These are phyloP conservation scores for Eupithecia dodoneata DNA, from an alignment of 2,888 invertebrate genomes.

Conservation along the genomic window DNA sequence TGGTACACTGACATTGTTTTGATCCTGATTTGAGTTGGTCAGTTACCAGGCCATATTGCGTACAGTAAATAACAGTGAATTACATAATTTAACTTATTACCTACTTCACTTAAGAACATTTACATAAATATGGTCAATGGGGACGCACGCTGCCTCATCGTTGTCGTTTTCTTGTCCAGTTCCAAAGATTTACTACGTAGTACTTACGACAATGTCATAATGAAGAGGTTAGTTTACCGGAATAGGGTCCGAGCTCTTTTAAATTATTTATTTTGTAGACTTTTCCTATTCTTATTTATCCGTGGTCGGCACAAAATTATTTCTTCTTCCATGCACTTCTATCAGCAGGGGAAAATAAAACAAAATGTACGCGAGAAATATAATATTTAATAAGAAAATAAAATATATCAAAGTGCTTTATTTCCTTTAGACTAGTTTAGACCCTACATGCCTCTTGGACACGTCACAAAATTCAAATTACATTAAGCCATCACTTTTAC, in stretches of 20 bases:
- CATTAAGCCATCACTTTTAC: too few species aligned
- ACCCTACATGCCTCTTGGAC: too few species aligned
- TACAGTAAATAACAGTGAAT: neutral
- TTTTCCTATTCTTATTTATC: neutral
- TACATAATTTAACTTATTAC: neutral
- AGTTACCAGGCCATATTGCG: slow-evolving; percentile 5
- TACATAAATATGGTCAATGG: neutral
- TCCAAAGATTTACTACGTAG: too few species aligned
- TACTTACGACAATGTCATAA: too few species aligned
- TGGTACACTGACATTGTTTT: slow-evolving; percentile 25
- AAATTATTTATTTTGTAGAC: too few species aligned
- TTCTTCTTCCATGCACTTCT: neutral
- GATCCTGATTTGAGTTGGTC: slow-evolving; percentile 16
- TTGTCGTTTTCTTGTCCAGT: neutral
- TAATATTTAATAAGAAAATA: too few species aligned
- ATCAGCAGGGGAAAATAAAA: neutral
- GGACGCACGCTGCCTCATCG: neutral
- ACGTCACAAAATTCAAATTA: too few species aligned
- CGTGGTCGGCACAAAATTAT: neutral
- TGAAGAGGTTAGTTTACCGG: too few species aligned
- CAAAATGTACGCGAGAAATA: too few species aligned
- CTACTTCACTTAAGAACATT: neutral
- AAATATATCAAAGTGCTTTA: too few species aligned
- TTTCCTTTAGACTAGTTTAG: too few species aligned
- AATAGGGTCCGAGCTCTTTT: too few species aligned